phyloP scores from a whole-genome alignment of 2,797 vertebrate genomes.

The Brachyrhaphis roseni region DNA sequence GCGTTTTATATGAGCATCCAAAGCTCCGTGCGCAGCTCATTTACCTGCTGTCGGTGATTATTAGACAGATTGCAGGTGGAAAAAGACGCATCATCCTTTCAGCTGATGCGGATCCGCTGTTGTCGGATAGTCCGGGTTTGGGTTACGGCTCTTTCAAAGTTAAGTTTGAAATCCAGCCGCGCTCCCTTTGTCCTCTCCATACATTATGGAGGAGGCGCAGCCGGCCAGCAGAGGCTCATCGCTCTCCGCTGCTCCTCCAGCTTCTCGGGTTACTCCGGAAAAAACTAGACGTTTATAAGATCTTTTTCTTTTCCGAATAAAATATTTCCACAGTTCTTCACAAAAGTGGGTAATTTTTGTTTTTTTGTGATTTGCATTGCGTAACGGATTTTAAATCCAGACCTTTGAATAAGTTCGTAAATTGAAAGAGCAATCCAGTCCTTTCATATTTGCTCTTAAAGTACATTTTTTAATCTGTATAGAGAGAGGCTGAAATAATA shows the following conservation, averaged over 20 bases:
- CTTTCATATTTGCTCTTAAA: not conserved
- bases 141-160: constrained; percentile 77
- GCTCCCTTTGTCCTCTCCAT: constrained; percentile 74
- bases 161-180: constrained; percentile 76
- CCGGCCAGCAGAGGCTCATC: constrained; percentile 61
- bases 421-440: not conserved
- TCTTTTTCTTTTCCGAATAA: not conserved
- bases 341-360: not conserved
- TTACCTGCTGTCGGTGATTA: constrained; percentile 81
- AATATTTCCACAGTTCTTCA: not conserved
- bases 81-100: constrained; percentile 74
- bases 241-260: constrained; percentile 28
- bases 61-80: constrained; percentile 80
- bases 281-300: constrained; percentile 13
- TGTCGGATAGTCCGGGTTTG: constrained; percentile 56
- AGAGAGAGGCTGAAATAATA: constrained; percentile 1
- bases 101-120: constrained; percentile 62
- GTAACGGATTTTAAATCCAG: not conserved
- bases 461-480: not conserved
- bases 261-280: constrained; percentile 45
- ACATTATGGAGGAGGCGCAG: constrained; percentile 81
- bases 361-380: not conserved
- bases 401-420: not conserved
- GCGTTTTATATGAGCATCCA: constrained; percentile 56
- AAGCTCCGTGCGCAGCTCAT: constrained; percentile 45